Conservation (phyloP, 1,140 invertebrate species). For the Hormaphis cornu region DNA sequence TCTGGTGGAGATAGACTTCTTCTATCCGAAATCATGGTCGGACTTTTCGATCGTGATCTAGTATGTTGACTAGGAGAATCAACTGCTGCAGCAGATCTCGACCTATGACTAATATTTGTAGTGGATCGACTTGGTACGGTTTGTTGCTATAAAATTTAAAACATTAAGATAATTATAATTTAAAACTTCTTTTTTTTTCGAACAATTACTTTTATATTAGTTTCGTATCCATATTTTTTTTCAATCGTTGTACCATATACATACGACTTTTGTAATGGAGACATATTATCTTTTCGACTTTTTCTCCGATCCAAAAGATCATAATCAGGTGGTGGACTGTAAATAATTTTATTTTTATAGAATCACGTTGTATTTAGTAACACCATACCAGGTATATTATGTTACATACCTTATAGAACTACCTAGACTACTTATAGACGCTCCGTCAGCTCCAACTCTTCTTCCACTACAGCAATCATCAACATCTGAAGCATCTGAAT, state of each 20-base stretch:
- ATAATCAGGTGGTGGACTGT: slow-evolving; percentile 54
- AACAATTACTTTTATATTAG: background rate
- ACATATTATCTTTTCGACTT: slow-evolving; percentile 60
- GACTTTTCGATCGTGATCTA: slow-evolving; percentile 41
- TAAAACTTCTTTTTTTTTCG: background rate
- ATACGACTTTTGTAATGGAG: slow-evolving; percentile 45
- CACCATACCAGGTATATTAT: background rate
- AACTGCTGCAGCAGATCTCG: slow-evolving; percentile 66
- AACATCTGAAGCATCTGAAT: slow-evolving; percentile 82
- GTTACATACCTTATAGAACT: slow-evolving; percentile 63
- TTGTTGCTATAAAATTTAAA: background rate
- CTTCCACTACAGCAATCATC: slow-evolving; percentile 50
- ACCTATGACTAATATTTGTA: slow-evolving; percentile 42
- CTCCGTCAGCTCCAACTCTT: slow-evolving; percentile 55
- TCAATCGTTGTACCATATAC: slow-evolving; percentile 5
- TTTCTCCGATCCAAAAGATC: slow-evolving; percentile 48
- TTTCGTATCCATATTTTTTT: slow-evolving; percentile 27
- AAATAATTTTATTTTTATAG: slow-evolving; percentile 37
- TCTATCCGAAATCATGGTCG: slow-evolving; percentile 37
- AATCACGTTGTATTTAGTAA: background rate
- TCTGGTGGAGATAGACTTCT: slow-evolving; percentile 42
- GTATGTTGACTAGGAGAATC: slow-evolving; percentile 48
- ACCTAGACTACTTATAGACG: slow-evolving; percentile 76
- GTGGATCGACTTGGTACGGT: background rate
- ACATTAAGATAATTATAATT: background rate